phyloP scores from a whole-genome alignment of 1,140 invertebrate genomes.

The Meloidogyne hapla region DNA sequence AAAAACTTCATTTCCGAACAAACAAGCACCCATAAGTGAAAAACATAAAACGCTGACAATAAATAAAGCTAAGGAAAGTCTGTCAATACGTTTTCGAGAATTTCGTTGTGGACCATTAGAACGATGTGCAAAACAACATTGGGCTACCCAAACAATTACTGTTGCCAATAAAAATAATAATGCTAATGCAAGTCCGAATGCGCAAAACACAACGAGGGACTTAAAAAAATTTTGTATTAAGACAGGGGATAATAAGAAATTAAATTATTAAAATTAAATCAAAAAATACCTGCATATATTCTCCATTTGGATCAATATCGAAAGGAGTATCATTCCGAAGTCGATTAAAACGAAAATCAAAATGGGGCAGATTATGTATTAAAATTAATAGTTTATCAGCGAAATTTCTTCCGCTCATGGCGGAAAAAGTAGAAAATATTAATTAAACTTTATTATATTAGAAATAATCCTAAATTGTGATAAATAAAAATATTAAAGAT shows the following conservation, averaged over 20 bases:
- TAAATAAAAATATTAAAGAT: no score
- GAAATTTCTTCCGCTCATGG: slow-evolving; percentile 17
- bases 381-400: slow-evolving; percentile 27
- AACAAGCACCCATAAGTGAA: slow-evolving; percentile 30
- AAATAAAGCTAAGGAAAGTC: slow-evolving; percentile 34
- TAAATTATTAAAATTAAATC: no score
- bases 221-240: slow-evolving; percentile 32
- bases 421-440: background rate
- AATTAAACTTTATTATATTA: background rate
- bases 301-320: slow-evolving; percentile 34
- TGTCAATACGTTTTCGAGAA: slow-evolving; percentile 21
- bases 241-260: no score
- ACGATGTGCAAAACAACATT: slow-evolving; percentile 29
- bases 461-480: background rate
- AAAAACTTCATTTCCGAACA: slow-evolving; percentile 34
- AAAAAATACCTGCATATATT: slow-evolving; percentile 35
- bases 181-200: slow-evolving; percentile 25
- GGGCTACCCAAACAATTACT: slow-evolving; percentile 23
- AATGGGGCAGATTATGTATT: slow-evolving; percentile 30
- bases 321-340: slow-evolving; percentile 24
- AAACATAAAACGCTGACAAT: slow-evolving; percentile 35
- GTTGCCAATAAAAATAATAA: slow-evolving; percentile 26
- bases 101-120: slow-evolving; percentile 21
- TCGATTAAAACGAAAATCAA: slow-evolving; percentile 29
- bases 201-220: slow-evolving; percentile 36